Conservation (phyloP, 2,797 vertebrate species). For the Thaleichthys pacificus region DNA sequence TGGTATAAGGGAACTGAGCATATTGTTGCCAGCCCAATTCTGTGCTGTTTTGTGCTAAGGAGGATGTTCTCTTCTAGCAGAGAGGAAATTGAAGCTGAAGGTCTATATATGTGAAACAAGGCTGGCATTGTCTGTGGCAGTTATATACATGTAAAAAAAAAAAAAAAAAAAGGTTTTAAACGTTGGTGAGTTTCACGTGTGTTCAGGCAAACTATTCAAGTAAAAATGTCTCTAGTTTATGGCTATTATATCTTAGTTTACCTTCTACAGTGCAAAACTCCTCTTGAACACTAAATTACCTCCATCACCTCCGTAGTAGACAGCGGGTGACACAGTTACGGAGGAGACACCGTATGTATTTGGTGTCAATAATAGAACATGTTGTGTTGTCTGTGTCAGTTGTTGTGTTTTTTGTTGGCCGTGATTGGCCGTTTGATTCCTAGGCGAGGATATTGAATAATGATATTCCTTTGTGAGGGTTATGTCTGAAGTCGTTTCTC, state of each 20-base stretch:
- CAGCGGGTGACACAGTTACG: too few relatives aligned
- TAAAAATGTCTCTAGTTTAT: background rate
- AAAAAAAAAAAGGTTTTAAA: background rate
- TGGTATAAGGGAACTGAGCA: slow-evolving; percentile 47
- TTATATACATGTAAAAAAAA: background rate
- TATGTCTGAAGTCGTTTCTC: background rate
- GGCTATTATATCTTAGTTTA: slow-evolving; percentile 10
- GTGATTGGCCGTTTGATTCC: too few relatives aligned
- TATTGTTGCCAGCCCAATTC: slow-evolving; percentile 48
- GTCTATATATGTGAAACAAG: slow-evolving; percentile 28
- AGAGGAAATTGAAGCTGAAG: slow-evolving; percentile 28
- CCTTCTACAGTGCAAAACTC: slow-evolving; percentile 15
- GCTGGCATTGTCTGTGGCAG: background rate
- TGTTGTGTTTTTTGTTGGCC: too few relatives aligned
- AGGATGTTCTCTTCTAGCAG: slow-evolving; percentile 22
- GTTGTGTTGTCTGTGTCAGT: too few relatives aligned
- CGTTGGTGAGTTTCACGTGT: too few relatives aligned
- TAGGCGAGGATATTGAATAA: too few relatives aligned
- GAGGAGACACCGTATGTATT: too few relatives aligned
- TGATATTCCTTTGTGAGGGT: background rate
- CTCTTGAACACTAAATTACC: slow-evolving; percentile 29
- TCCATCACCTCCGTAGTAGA: too few relatives aligned
- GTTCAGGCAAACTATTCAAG: background rate
- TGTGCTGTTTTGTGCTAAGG: slow-evolving; percentile 43
- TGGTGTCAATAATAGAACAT: too few relatives aligned